phyloP scores from a whole-genome alignment of 2,888 invertebrate species.

The Salpingus planirostris region DNA sequence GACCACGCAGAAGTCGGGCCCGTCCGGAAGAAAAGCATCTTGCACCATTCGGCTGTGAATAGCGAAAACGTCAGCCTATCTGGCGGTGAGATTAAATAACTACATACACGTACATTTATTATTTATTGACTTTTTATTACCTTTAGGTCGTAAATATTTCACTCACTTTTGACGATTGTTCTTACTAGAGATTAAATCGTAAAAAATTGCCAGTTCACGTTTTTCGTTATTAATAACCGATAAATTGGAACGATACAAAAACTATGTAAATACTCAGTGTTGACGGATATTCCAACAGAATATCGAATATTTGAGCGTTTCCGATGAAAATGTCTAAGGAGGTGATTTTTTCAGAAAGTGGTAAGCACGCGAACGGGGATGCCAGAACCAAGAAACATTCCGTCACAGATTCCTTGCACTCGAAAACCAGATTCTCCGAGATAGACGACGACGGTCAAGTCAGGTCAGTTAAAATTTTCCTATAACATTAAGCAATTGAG shows the following conservation, averaged over 20 bases:
- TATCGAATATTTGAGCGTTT: too few species aligned
- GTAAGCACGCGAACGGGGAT: conserved; percentile 36
- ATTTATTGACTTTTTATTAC: too few species aligned
- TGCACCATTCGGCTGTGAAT: conserved; percentile 44
- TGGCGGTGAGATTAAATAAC: conserved; percentile 14
- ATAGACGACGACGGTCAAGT: conserved; percentile 19
- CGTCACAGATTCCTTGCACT: conserved; percentile 38
- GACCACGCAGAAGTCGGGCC: conserved; percentile 57
- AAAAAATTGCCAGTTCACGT: too few species aligned
- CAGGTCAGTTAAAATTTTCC: conserved; percentile 13
- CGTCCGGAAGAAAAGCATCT: conserved; percentile 61
- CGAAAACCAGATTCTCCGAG: conserved; percentile 36
- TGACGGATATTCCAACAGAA: too few species aligned
- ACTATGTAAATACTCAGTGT: too few species aligned
- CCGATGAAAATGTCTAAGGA: conserved; percentile 9
- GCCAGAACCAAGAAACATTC: conserved; percentile 37
- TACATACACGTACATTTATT: too few species aligned
- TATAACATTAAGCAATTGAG: not conserved
- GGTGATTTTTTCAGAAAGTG: conserved; percentile 31
- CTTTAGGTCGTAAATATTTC: too few species aligned
- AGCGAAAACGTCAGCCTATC: conserved; percentile 16
- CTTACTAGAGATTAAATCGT: too few species aligned
- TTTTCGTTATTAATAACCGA: too few species aligned
- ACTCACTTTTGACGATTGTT: too few species aligned
- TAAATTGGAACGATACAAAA: too few species aligned